Base-by-base conservation (phyloP, 2,113 vertebrate species). In the Lepus europaeus region DNA sequence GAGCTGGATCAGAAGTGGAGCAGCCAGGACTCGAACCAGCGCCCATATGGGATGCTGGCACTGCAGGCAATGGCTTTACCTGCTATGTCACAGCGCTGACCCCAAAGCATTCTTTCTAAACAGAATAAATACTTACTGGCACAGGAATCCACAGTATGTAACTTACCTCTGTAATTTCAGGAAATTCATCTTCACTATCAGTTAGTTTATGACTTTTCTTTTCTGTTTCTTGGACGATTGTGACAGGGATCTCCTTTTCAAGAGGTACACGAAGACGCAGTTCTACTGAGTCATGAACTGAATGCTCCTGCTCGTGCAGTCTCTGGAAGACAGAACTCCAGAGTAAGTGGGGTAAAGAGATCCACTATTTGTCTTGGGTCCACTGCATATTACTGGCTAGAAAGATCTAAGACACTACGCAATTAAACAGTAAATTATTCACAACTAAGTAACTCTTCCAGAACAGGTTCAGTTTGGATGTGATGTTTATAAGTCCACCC, bases 231-330 rank as follows among this genome's bases (percentile, higher is more conserved):
- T 98, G 98, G 25, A 98, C 61, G 16, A 97, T 94, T 0, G 99
- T 98, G 69, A 99, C 98, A 22, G 99, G 99, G 96, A 99, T 98
- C 89, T 99, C 99, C 89, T 99, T 99, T 97, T 99, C 99, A 76
- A 99, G 98, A 77, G 99, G 99, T 33, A 99, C 99, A 3, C 99
- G 98, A 5, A 99, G 98, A 59, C 98, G 98, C 33, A 99, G 97
- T 94, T 99, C 99, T 82, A 99, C 98, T 84, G 98, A 96, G 3
- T 98, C 97, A 83, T 98, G 98, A 83, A 98, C 96, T 0, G 97
- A 98, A 81, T 98, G 98, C 2, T 98, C 98, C 88, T 98, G 99
- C 1, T 99, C 99, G 83, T 99, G 99, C 61, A 99, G 49, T 2
- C 99, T 98, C 99, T 99, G 97, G 0, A 89, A 97, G 36, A 95